Evolutionary conservation across 2,888 invertebrate species (phyloP).

Genomic region (Neria commutata): DNA sequence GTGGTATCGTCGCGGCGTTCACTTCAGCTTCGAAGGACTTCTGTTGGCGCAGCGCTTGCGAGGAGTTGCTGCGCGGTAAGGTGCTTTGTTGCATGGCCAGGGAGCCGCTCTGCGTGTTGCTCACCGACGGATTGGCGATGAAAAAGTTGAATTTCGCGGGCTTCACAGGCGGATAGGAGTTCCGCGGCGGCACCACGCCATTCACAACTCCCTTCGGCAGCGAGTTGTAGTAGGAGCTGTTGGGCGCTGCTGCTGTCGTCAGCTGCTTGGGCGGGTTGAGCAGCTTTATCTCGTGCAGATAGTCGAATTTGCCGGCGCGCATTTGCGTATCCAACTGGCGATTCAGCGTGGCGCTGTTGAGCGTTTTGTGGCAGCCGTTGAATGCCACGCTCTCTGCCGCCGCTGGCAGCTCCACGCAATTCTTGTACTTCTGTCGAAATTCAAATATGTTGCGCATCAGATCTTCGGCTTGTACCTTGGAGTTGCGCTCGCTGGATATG

Average conservation of each 20-base stretch:
- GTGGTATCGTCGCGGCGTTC: slow-evolving; percentile 48
- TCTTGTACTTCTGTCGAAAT: slow-evolving; percentile 70
- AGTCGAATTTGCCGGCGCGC: slow-evolving; percentile 53
- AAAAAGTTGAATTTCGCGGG: slow-evolving; percentile 31
- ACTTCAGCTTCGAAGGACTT: slow-evolving; percentile 18
- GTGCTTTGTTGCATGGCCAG: slow-evolving; percentile 58
- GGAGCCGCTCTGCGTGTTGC: slow-evolving; percentile 13
- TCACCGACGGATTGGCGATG: not conserved
- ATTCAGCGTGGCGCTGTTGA: slow-evolving; percentile 36
- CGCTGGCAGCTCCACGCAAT: slow-evolving; percentile 65
- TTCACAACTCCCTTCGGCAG: slow-evolving; percentile 62
- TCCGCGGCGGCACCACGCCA: slow-evolving; percentile 68
- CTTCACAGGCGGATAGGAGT: slow-evolving; percentile 67
- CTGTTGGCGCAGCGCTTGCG: slow-evolving; percentile 64
- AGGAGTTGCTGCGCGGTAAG: slow-evolving; percentile 69
- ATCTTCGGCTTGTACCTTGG: slow-evolving; percentile 63
- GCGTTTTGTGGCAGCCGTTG: slow-evolving; percentile 5
- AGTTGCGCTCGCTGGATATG: slow-evolving; percentile 38
- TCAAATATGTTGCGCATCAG: slow-evolving; percentile 69
- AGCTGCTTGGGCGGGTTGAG: slow-evolving; percentile 56
- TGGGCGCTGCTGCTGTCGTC: slow-evolving; percentile 22
- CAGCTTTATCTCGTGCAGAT: slow-evolving; percentile 59
- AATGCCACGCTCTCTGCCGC: not conserved
- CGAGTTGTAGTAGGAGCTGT: slow-evolving; percentile 54
- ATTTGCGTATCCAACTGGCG: slow-evolving; percentile 23